Conservation (phyloP, 2,113 vertebrate species). For the Xyliphius kryptos region DNA sequence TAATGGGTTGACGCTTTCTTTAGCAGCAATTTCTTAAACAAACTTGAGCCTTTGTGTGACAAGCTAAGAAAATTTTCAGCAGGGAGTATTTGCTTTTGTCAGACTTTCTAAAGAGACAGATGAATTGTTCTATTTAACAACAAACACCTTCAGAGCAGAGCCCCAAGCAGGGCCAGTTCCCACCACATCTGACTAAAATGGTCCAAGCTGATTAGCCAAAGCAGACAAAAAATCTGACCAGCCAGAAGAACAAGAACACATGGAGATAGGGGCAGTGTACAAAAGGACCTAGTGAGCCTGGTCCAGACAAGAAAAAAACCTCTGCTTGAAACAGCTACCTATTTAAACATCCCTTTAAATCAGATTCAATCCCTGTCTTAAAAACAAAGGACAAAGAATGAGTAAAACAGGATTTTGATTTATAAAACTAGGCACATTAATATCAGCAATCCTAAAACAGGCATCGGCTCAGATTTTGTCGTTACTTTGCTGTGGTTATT, state of each 20-base stretch:
- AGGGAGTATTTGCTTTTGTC: slow-evolving; percentile 97
- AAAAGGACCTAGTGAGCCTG: slow-evolving; percentile 78
- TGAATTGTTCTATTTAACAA: slow-evolving; percentile 99
- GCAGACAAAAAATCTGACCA: slow-evolving; percentile 83
- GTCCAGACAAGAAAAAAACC: slow-evolving; percentile 77
- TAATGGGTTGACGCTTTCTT: slow-evolving; percentile 99
- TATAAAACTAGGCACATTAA: slow-evolving; percentile 88
- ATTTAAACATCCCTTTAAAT: slow-evolving; percentile 83
- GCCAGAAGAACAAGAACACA: slow-evolving; percentile 79
- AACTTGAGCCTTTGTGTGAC: slow-evolving; percentile 94
- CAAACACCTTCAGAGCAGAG: slow-evolving; percentile 98
- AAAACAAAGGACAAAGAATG: slow-evolving; percentile 82
- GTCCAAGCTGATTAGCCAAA: slow-evolving; percentile 88
- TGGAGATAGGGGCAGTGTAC: slow-evolving; percentile 73
- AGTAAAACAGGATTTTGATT: slow-evolving; percentile 89
- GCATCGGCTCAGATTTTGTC: slow-evolving; percentile 74
- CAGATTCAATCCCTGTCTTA: slow-evolving; percentile 82
- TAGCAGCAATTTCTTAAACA: slow-evolving; percentile 97
- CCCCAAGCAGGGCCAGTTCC: slow-evolving; percentile 91
- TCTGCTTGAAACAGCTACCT: slow-evolving; percentile 87
- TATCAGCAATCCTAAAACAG: slow-evolving; percentile 77
- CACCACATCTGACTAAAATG: slow-evolving; percentile 91
- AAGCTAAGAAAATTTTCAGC: slow-evolving; percentile 96
- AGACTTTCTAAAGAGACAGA: slow-evolving; percentile 94
- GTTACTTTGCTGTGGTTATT: not conserved